Percentiles rank a stretch among this genome's conserved stretches.
Conservation (phyloP, 2,113 vertebrate genomes). For the Alectura lathami region DNA sequence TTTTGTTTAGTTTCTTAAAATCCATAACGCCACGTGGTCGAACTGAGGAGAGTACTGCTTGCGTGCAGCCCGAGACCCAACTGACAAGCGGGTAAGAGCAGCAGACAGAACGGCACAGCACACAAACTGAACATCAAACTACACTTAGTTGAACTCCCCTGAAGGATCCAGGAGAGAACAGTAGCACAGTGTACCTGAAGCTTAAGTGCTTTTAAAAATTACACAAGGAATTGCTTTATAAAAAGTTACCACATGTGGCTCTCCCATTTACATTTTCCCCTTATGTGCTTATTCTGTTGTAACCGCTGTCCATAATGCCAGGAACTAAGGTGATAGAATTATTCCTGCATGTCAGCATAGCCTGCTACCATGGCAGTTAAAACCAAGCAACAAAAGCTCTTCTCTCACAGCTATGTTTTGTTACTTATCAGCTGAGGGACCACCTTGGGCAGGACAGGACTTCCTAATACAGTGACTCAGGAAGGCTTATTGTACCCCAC, state of each 20-base stretch:
- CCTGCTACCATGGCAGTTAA: slow-evolving; percentile 21
- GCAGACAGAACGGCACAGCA: background rate
- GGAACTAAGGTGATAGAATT: slow-evolving; percentile 14
- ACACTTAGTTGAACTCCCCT: background rate
- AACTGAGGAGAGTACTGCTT: background rate
- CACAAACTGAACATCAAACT: background rate
- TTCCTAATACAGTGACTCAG: background rate
- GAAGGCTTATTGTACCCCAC: background rate
- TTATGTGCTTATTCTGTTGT: slow-evolving; percentile 37
- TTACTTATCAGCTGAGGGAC: background rate
- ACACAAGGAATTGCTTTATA: background rate
- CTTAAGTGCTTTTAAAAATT: slow-evolving; percentile 17
- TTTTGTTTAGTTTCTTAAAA: background rate
- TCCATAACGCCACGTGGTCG: background rate
- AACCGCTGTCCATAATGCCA: slow-evolving; percentile 9
- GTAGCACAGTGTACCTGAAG: background rate
- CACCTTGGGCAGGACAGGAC: background rate
- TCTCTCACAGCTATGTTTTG: background rate
- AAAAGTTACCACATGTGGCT: background rate
- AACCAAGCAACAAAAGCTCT: background rate
- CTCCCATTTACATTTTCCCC: background rate
- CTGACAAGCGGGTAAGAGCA: background rate
- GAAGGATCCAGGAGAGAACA: background rate
- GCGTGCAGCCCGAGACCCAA: background rate
- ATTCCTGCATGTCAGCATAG: slow-evolving; percentile 7